phyloP scores from a whole-genome alignment of 2,113 vertebrate genomes.

The Callionymus lyra region DNA sequence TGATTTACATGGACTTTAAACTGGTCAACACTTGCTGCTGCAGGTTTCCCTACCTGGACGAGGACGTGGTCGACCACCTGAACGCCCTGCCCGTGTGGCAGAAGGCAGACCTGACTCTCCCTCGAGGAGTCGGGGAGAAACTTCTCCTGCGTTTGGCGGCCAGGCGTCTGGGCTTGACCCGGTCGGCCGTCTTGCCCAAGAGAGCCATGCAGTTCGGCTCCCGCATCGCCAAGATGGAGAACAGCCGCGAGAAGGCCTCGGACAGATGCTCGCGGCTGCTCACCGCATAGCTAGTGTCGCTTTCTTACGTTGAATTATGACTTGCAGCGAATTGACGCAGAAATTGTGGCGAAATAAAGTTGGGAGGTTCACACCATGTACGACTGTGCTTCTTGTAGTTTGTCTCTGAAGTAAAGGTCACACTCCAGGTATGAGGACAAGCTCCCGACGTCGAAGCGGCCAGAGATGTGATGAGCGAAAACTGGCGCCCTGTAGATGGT shows the following conservation, averaged over 20 bases:
- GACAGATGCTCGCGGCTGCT: conserved; percentile 79
- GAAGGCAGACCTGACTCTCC: conserved; percentile 80
- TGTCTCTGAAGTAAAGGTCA: conserved; percentile 66
- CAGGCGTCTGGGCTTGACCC: conserved; percentile 69
- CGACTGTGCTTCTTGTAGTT: conserved; percentile 32
- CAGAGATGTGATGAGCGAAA: conserved; percentile 58
- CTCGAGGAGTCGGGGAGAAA: conserved; percentile 87
- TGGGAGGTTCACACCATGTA: conserved; percentile 47
- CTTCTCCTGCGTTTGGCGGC: conserved; percentile 79
- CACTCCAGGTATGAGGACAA: conserved; percentile 64
- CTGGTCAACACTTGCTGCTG: not conserved
- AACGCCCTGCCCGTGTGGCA: conserved; percentile 77
- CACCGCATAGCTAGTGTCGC: conserved; percentile 13
- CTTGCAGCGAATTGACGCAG: not conserved
- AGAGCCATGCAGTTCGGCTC: conserved; percentile 94
- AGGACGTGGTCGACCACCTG: conserved; percentile 85
- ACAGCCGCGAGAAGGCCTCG: conserved; percentile 76
- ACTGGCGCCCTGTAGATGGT: conserved; percentile 57
- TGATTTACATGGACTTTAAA: not conserved
- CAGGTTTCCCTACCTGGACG: conserved; percentile 94
- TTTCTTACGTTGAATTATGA: conserved; percentile 3
- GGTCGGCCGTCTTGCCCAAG: conserved; percentile 76
- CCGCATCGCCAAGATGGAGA: conserved; percentile 89
- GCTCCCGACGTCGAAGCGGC: conserved; percentile 74
- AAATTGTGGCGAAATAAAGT: not conserved